Percentiles rank a stretch among this genome's conserved stretches.
These are phyloP conservation scores for Palythoa grandiflora DNA, from an alignment of 92 coral and sea anemone genomes.

Conservation along the genomic window DNA sequence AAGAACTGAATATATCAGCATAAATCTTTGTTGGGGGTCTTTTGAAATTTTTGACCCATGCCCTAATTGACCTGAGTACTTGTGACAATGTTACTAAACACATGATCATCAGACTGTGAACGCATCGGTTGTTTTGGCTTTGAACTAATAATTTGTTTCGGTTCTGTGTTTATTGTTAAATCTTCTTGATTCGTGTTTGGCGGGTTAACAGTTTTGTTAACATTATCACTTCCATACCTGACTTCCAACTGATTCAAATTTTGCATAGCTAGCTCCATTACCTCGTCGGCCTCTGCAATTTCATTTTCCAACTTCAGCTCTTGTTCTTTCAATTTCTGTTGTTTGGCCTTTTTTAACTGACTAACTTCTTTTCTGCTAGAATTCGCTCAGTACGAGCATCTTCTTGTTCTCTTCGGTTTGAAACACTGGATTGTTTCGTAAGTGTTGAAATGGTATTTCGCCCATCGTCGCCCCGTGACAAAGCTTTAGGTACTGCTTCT, in stretches of 20 bases:
- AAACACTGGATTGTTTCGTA: constrained; percentile 31
- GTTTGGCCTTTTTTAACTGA: constrained; percentile 53
- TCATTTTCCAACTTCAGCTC: constrained; percentile 60
- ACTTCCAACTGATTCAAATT: background rate
- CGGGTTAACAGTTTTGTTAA: background rate
- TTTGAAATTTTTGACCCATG: no score
- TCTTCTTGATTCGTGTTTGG: no score
- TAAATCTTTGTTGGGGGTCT: no score
- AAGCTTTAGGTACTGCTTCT: constrained; percentile 6
- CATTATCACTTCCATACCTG: background rate
- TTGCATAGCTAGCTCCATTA: background rate
- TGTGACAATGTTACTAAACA: constrained; percentile 46
- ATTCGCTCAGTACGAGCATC: constrained; percentile 44
- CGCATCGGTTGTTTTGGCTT: background rate
- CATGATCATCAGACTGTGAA: constrained; percentile 30
- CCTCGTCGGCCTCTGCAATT: constrained; percentile 69
- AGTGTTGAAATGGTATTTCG: constrained; percentile 32
- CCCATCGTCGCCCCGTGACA: background rate
- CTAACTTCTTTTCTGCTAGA: constrained; percentile 62
- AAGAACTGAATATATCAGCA: no score
- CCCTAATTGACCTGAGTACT: no score
- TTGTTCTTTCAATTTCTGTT: constrained; percentile 51
- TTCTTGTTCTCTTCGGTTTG: constrained; percentile 14
- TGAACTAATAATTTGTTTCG: constrained; percentile 1
- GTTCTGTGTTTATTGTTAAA: background rate